phyloP scores from a whole-genome alignment of 2,113 vertebrate genomes.

The Tamias sibiricus region DNA sequence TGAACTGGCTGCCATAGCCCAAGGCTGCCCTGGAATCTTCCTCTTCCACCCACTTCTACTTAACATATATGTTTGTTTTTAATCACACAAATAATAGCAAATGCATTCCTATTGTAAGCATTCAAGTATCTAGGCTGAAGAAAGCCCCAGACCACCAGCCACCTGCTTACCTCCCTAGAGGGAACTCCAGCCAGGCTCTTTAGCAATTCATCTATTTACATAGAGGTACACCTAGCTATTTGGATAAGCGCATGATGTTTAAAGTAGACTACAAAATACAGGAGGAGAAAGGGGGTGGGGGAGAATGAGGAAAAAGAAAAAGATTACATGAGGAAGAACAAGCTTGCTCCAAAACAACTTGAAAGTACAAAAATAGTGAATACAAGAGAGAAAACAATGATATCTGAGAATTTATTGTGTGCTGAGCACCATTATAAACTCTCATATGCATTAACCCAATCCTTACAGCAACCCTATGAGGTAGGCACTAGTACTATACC shows the following conservation, averaged over 20 bases:
- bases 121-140: conserved; percentile 25
- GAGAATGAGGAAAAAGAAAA: neutral
- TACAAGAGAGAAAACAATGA: conserved; percentile 50
- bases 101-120: conserved; percentile 39
- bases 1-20: neutral
- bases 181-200: neutral
- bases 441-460: conserved; percentile 14
- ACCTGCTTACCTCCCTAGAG: conserved; percentile 5
- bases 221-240: neutral
- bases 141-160: neutral
- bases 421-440: conserved; percentile 18
- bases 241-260: conserved; percentile 17
- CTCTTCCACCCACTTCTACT: neutral
- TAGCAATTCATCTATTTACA: conserved; percentile 46
- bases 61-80: conserved; percentile 56
- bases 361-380: conserved; percentile 16
- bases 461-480: neutral
- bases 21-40: neutral
- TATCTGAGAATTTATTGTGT: conserved; percentile 41
- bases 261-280: neutral
- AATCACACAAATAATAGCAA: conserved; percentile 31
- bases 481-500: neutral
- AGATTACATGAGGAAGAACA: neutral
- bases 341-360: conserved; percentile 49
- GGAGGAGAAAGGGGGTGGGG: neutral